Evolutionary conservation across 2,888 invertebrate genomes (phyloP).

Genomic region (Nemotelus nigrinus): DNA sequence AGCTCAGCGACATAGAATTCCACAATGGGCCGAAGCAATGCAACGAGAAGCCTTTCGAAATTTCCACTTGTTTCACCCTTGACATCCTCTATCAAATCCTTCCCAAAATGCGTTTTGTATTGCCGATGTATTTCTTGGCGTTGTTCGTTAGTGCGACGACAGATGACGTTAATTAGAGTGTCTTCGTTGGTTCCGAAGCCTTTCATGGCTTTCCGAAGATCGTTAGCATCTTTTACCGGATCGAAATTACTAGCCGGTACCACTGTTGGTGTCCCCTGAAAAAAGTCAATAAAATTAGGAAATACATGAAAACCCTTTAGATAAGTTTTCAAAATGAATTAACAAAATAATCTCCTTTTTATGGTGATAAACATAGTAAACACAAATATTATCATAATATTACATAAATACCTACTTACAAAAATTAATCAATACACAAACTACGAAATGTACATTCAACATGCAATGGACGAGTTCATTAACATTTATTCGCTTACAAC

Average conservation of each 20-base stretch:
- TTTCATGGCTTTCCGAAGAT: conserved; percentile 90
- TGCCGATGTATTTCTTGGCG: conserved; percentile 72
- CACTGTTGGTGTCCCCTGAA: conserved; percentile 73
- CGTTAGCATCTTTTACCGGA: conserved; percentile 81
- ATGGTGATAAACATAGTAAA: no score
- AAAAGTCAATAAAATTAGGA: not conserved
- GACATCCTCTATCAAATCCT: conserved; percentile 82
- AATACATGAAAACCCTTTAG: no score
- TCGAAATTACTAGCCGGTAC: conserved; percentile 81
- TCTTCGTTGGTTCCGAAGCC: conserved; percentile 90
- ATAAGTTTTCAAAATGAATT: no score
- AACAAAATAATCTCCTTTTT: no score
- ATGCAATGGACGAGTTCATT: no score
- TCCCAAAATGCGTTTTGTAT: conserved; percentile 58
- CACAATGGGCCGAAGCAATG: conserved; percentile 84
- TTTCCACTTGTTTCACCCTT: conserved; percentile 90
- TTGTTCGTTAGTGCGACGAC: conserved; percentile 85
- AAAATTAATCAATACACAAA: no score
- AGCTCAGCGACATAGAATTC: conserved; percentile 83
- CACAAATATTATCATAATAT: no score
- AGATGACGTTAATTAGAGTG: conserved; percentile 84
- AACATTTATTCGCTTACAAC: no score
- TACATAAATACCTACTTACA: no score
- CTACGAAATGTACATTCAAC: no score
- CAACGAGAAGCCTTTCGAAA: conserved; percentile 84